Evolutionary conservation across 2,797 vertebrate genomes (phyloP).

Genomic region (Pangasius larnaudii): DNA sequence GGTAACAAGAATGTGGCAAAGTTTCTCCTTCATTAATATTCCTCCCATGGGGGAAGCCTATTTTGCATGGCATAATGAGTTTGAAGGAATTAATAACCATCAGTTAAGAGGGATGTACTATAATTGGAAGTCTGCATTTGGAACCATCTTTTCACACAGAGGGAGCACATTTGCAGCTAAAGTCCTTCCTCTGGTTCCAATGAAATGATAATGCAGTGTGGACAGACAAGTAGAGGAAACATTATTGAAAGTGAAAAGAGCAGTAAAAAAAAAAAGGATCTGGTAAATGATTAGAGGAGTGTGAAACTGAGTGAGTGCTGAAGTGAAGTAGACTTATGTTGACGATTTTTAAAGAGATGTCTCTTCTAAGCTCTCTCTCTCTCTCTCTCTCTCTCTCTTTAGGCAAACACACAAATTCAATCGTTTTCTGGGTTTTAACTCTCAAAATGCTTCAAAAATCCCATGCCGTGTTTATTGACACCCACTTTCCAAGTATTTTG

Average conservation of each 20-base stretch:
- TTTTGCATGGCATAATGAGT: constrained; percentile 80
- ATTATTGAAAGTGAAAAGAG: constrained; percentile 45
- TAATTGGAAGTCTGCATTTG: constrained; percentile 73
- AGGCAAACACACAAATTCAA: not conserved
- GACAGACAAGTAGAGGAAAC: constrained; percentile 46
- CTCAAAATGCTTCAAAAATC: not conserved
- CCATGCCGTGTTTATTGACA: not conserved
- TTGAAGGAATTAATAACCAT: constrained; percentile 80
- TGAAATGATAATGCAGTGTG: constrained; percentile 51
- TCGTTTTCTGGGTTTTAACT: not conserved
- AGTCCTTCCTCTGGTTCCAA: constrained; percentile 49
- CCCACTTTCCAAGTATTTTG: not conserved
- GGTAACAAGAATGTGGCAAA: constrained; percentile 35
- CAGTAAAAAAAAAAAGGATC: not conserved
- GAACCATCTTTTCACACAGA: constrained; percentile 66
- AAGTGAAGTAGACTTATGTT: constrained; percentile 8
- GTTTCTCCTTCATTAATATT: constrained; percentile 70
- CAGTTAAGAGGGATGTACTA: constrained; percentile 76
- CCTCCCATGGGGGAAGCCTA: constrained; percentile 70
- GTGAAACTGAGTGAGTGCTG: not conserved
- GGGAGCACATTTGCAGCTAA: constrained; percentile 55
- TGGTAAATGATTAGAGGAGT: constrained; percentile 18
- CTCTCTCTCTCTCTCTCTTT: not conserved
- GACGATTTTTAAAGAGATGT: constrained; percentile 3
- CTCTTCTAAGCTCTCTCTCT: not conserved